Percentiles rank a stretch among this genome's conserved stretches.
Conservation (phyloP, 2,888 invertebrate species). For the Macrosiphum euphorbiae region DNA sequence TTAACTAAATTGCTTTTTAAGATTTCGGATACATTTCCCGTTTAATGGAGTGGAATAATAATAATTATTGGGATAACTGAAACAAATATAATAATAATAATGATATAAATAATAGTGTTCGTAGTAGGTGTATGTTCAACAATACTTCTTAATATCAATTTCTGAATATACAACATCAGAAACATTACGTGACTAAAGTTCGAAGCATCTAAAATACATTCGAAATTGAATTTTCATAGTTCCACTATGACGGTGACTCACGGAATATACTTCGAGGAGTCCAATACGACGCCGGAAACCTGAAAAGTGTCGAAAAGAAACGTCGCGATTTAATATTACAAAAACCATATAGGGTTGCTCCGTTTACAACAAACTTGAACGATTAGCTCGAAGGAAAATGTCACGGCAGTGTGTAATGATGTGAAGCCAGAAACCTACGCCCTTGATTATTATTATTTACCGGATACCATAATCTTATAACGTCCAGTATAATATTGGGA, state of each 20-base stretch:
- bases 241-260: conserved; percentile 24
- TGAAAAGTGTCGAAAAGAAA: conserved; percentile 30
- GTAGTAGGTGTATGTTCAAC: background rate
- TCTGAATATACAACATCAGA: background rate
- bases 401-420: background rate
- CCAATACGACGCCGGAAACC: conserved; percentile 27
- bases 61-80: background rate
- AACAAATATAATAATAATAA: no score
- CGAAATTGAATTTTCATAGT: background rate
- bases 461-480: background rate
- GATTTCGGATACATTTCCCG: background rate
- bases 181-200: background rate
- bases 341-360: conserved; percentile 30
- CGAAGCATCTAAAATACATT: background rate
- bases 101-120: no score
- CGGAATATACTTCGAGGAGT: no score
- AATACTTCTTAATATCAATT: background rate
- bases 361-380: background rate
- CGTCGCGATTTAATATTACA: conserved; percentile 27
- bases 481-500: background rate
- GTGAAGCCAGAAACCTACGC: conserved; percentile 22
- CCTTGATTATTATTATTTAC: conserved; percentile 7
- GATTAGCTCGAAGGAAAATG: conserved; percentile 16
- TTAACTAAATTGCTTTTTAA: background rate
- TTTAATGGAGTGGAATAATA: background rate